Conservation (phyloP, 2,113 vertebrate species). For the Labeo rohita region DNA sequence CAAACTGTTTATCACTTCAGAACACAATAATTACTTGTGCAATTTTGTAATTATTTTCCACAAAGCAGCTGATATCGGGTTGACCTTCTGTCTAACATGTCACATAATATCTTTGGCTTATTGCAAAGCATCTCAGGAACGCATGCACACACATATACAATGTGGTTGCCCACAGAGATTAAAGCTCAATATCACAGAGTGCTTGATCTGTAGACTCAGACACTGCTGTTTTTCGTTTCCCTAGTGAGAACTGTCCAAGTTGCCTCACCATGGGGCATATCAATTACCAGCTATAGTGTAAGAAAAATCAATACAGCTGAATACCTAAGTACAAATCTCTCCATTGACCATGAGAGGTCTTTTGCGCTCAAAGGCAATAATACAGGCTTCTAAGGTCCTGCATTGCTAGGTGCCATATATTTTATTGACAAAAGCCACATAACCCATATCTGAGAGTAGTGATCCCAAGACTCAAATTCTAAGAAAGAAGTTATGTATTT, state of each 20-base stretch:
- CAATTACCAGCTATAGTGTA: slow-evolving; percentile 69
- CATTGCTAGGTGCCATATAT: slow-evolving; percentile 57
- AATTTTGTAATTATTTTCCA: not conserved
- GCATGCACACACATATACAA: not conserved
- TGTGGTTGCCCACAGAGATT: slow-evolving; percentile 51
- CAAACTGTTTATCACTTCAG: not conserved
- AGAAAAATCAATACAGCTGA: slow-evolving; percentile 71
- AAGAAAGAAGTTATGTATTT: not conserved
- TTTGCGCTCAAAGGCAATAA: slow-evolving; percentile 63
- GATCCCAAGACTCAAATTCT: slow-evolving; percentile 14
- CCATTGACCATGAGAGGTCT: slow-evolving; percentile 51
- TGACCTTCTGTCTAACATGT: not conserved
- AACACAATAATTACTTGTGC: not conserved
- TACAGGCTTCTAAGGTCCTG: slow-evolving; percentile 53
- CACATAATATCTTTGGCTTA: not conserved
- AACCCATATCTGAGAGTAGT: slow-evolving; percentile 61
- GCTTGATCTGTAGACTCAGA: slow-evolving; percentile 57
- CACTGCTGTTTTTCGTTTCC: slow-evolving; percentile 65
- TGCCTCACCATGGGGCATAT: slow-evolving; percentile 68
- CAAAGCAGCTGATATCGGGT: slow-evolving; percentile 11
- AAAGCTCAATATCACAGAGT: slow-evolving; percentile 62
- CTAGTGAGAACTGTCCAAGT: slow-evolving; percentile 63
- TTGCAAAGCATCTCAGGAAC: not conserved
- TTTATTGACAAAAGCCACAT: slow-evolving; percentile 59
- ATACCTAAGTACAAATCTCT: slow-evolving; percentile 64